Conservation (phyloP, 2,888 invertebrate genomes). For the Orthosia gothica region DNA sequence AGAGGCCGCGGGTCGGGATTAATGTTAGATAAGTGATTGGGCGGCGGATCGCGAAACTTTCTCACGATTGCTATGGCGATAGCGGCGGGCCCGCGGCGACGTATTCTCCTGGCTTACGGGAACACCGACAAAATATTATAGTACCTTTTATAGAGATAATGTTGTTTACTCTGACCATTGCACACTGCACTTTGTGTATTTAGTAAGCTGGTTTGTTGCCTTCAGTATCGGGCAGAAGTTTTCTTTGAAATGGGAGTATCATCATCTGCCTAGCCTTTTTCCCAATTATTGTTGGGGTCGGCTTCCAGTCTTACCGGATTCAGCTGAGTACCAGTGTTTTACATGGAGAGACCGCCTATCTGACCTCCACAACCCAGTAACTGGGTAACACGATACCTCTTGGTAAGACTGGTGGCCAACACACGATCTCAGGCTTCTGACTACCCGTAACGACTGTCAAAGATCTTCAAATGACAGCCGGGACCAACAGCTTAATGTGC, state of each 20-base stretch:
- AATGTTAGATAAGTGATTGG: conserved; percentile 84
- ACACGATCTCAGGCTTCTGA: no score
- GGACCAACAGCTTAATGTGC: no score
- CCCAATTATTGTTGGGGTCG: no score
- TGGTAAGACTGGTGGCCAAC: no score
- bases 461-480: no score
- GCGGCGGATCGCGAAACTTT: conserved; percentile 85
- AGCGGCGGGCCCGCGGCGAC: conserved; percentile 68
- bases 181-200: conserved; percentile 41
- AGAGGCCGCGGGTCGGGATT: conserved; percentile 83
- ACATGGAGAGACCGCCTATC: no score
- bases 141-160: conserved; percentile 71
- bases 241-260: conserved; percentile 21
- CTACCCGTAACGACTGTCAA: no score
- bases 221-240: not conserved
- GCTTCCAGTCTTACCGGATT: no score
- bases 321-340: no score
- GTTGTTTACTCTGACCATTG: conserved; percentile 63
- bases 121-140: conserved; percentile 72
- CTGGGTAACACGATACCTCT: no score
- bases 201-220: conserved; percentile 29
- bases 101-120: conserved; percentile 69
- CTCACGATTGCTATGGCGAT: conserved; percentile 84
- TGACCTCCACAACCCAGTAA: no score
- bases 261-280: no score